Evolutionary conservation across 2,888 invertebrate species (phyloP).

Genomic region (Formica aserva): DNA sequence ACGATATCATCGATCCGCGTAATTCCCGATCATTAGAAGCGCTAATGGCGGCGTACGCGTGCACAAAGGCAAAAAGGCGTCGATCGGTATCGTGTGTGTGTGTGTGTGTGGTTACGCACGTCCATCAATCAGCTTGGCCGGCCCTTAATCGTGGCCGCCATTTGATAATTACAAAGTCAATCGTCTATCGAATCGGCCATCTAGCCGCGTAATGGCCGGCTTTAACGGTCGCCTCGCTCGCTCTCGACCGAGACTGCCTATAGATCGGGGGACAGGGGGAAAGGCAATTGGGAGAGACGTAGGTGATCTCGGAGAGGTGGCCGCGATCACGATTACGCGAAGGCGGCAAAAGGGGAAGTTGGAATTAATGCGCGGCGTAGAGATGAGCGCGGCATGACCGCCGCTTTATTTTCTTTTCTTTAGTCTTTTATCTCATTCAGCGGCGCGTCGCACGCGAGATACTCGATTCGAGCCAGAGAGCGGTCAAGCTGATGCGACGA

Average conservation of each 20-base stretch:
- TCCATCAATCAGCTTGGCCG: slow-evolving; percentile 62
- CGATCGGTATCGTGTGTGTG: slow-evolving; percentile 16
- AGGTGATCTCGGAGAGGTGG: slow-evolving; percentile 56
- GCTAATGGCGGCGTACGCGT: slow-evolving; percentile 59
- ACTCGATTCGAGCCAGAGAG: slow-evolving; percentile 53
- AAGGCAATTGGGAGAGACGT: slow-evolving; percentile 59
- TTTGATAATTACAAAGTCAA: slow-evolving; percentile 70
- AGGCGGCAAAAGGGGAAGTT: slow-evolving; percentile 45
- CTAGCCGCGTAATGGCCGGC: slow-evolving; percentile 58
- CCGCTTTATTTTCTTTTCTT: background rate
- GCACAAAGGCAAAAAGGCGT: slow-evolving; percentile 54
- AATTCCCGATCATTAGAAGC: slow-evolving; percentile 68
- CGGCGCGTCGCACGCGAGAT: slow-evolving; percentile 4
- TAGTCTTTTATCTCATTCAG: slow-evolving; percentile 28
- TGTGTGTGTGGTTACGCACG: slow-evolving; percentile 38
- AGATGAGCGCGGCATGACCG: slow-evolving; percentile 5
- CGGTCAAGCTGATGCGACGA: slow-evolving; percentile 67
- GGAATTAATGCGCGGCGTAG: slow-evolving; percentile 21
- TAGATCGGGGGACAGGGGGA: slow-evolving; percentile 44
- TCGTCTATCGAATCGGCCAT: slow-evolving; percentile 67
- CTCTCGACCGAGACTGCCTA: slow-evolving; percentile 5
- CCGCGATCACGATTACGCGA: slow-evolving; percentile 39
- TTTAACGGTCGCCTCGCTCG: slow-evolving; percentile 31
- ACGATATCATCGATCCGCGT: slow-evolving; percentile 61
- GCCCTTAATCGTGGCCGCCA: slow-evolving; percentile 62